Base-by-base conservation (phyloP, 2,888 invertebrate genomes). In the Trisateles emortualis region DNA sequence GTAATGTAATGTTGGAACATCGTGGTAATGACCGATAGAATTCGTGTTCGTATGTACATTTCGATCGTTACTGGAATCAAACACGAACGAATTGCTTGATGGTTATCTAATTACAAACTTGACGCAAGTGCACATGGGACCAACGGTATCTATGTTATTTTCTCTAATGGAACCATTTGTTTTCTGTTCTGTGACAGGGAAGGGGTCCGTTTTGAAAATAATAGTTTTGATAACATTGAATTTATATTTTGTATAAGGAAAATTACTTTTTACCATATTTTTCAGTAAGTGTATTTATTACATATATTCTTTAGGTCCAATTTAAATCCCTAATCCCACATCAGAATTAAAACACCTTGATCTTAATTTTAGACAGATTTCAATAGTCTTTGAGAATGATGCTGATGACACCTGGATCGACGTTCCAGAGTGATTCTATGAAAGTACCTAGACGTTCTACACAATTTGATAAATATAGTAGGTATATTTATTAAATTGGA, bases 91-190 rank as follows among this genome's bases (percentile, higher is more conserved):
- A 66, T 64, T 64, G 78, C 77, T 86, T 81, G 88, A 91, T 90
- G 81, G 87, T 89, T 87, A 91, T 89, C 89, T 88, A 88, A 88
- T 90, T 90, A 91, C 86, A 78, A 86, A 86, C 79, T 86, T 83
- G 87, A 83, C 79, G 81, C 77, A 74, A 72, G 76, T 72, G 81
- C 87, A 84, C 88, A 79, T 83, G 89, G 88, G 88, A 84, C 83
- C 68, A 49, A 24, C 59, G 68, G 69, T 76, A 78, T 73, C 76
- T 80, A 77, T 74, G 78, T 80, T 87, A 83, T 83, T 82, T 79
- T 74, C 76, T 84, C 76, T 83, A 85, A 86, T 85, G 83, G 82
- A 77, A 78, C 78, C 76, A 80, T 84, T 80, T 81, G 79, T 85
- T 79, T 78, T 71, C 72, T 70, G 68, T 74, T 79, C 66, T 71